A percentile compares a stretch with the other conserved stretches of the same genome.
Conservation (phyloP, 30 jellyfish, hydroid and myxozoan species). For the Turritopsis dohrnii region DNA sequence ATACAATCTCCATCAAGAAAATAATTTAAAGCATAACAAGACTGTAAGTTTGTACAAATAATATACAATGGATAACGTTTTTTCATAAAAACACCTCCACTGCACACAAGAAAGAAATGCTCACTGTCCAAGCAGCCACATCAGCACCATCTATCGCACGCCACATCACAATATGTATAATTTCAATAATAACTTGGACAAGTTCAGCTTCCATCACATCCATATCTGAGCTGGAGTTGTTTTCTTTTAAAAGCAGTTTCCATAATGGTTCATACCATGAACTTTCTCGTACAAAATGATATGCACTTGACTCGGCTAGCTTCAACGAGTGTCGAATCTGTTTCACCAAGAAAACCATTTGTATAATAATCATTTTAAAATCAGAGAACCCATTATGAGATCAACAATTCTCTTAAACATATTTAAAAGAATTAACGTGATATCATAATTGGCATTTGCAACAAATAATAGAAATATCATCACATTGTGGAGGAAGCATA, state of each 20-base stretch:
- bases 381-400: too few species aligned
- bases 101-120: background rate
- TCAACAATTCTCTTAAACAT: too few species aligned
- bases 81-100: too few species aligned
- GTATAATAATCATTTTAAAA: too few species aligned
- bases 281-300: constrained; percentile 43
- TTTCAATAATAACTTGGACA: constrained; percentile 55
- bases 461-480: too few species aligned
- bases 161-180: constrained; percentile 77
- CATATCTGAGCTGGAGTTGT: constrained; percentile 28
- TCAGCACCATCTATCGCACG: constrained; percentile 84
- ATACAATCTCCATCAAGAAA: too few species aligned
- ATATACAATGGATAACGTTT: too few species aligned
- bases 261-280: constrained; percentile 82
- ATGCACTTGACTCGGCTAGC: constrained; percentile 50
- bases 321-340: constrained; percentile 74
- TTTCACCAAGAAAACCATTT: background rate
- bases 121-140: constrained; percentile 69
- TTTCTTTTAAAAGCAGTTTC: constrained; percentile 45
- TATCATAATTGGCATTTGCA: background rate
- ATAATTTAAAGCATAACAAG: too few species aligned
- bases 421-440: too few species aligned
- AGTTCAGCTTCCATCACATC: constrained; percentile 87
- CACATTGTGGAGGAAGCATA: background rate
- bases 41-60: too few species aligned